A percentile compares a stretch with the other conserved stretches of the same genome.
phyloP scores from a whole-genome alignment of 2,113 vertebrate genomes.

The Astur gentilis region DNA sequence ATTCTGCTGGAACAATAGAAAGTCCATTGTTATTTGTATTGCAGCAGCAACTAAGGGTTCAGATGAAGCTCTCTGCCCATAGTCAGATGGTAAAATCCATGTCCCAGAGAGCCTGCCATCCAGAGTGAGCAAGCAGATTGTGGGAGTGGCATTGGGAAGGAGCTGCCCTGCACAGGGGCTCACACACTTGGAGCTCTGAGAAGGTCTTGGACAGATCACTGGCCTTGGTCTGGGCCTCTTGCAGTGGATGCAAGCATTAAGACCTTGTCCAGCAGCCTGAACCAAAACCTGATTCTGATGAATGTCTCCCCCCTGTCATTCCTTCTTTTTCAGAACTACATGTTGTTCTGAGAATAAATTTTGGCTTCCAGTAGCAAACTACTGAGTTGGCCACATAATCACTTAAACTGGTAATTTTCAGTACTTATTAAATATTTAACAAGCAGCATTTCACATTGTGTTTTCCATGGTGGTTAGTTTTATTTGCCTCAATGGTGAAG shows the following conservation, averaged over 20 bases:
- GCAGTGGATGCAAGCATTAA: background rate
- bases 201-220: background rate
- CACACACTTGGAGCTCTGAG: background rate
- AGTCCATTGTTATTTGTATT: background rate
- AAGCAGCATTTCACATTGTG: background rate
- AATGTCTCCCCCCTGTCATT: fast-evolving
- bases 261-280: background rate
- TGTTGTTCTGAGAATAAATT: background rate
- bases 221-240: background rate
- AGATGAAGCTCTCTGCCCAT: background rate
- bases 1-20: background rate
- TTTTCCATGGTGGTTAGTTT: background rate
- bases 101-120: background rate
- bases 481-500: background rate
- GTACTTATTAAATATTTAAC: background rate
- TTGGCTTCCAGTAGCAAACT: background rate
- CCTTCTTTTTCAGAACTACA: background rate
- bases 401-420: background rate
- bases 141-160: background rate
- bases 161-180: background rate
- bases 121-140: background rate
- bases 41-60: background rate
- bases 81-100: background rate
- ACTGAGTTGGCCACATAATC: background rate
- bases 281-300: background rate